Evolutionary conservation across 2,888 invertebrate species (phyloP).

Genomic region (Orthosia gracilis): DNA sequence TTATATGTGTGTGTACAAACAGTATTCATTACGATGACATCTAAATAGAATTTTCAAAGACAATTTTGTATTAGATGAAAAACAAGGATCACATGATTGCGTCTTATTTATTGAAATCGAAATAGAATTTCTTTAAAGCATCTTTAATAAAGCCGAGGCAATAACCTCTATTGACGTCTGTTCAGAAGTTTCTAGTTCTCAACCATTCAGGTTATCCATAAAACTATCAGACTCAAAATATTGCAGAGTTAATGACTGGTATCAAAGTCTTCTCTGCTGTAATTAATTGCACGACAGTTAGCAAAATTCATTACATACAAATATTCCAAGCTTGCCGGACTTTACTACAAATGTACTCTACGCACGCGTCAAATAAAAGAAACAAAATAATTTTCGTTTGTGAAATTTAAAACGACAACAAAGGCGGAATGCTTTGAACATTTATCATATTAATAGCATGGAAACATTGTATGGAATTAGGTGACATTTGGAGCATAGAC

Average conservation of each 20-base stretch:
- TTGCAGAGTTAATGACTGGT: slow-evolving; percentile 40
- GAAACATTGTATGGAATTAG: slow-evolving; percentile 72
- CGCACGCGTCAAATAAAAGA: slow-evolving; percentile 55
- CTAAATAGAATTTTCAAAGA: slow-evolving; percentile 10
- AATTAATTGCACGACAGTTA: slow-evolving; percentile 42
- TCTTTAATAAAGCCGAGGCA: slow-evolving; percentile 46
- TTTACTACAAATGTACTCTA: slow-evolving; percentile 32
- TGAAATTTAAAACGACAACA: slow-evolving; percentile 65
- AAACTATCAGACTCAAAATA: slow-evolving; percentile 51
- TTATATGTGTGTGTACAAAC: neutral
- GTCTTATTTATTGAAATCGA: slow-evolving; percentile 35
- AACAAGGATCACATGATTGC: slow-evolving; percentile 35
- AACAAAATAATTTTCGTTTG: slow-evolving; percentile 55
- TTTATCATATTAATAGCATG: slow-evolving; percentile 73
- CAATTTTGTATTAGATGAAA: slow-evolving; percentile 18
- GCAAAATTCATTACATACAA: slow-evolving; percentile 23
- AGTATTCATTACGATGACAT: slow-evolving; percentile 8
- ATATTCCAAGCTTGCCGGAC: slow-evolving; percentile 35
- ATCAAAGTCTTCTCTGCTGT: slow-evolving; percentile 49
- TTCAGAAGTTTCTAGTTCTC: slow-evolving; percentile 38
- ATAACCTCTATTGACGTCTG: slow-evolving; percentile 54
- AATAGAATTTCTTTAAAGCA: slow-evolving; percentile 50
- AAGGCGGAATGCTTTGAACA: slow-evolving; percentile 66
- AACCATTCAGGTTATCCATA: slow-evolving; percentile 33
- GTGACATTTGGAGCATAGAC: slow-evolving; percentile 69